Base-by-base conservation (phyloP, 1,140 invertebrate genomes). In the Antheraea pernyi region DNA sequence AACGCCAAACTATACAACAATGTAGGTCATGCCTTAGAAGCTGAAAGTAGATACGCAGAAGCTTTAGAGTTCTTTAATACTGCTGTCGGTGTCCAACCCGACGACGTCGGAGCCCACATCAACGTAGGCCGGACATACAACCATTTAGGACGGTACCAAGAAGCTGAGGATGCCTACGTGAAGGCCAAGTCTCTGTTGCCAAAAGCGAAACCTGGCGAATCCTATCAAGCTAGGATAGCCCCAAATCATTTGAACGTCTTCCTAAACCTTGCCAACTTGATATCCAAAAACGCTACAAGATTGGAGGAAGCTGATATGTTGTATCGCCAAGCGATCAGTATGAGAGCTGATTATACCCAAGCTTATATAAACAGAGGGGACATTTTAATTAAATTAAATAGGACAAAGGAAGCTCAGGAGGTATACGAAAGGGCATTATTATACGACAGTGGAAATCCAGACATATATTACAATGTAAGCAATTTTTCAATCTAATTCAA, bases 311-410 rank as follows among this genome's bases (percentile, higher is more conserved):
- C 98, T 0, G 98, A 99, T 91, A 94, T 97, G 94, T 90, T 99
- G 8, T 98, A 99, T 84, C 93, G 89, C 68, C 98, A 98, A 83
- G 98, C 98, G 0, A 99, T 99, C 71, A 98, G 97, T 80, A 99
- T 99, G 98, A 94, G 98, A 74, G 96, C 98, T 13, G 98, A 99
- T 93, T 99, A 99, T 89, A 98, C 98, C 0, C 97, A 99, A 88
- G 98, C 98, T 7, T 99, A 99, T 83, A 99, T 99, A 75, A 99
- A 99, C 92, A 95, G 98, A 65, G 98, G 98, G 0, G 98, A 99
- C 92, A 97, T 99, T 86, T 94, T 99, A 59, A 97, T 99, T 82
- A 99, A 99, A 93, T 93, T 99, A 80, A 98, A 98, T 92, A 95
- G 98, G 72, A 98, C 97, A 6, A 96, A 98, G 82, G 98, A 99